Base-by-base conservation (phyloP, 2,797 vertebrate genomes). In the Nannoperca australis region DNA sequence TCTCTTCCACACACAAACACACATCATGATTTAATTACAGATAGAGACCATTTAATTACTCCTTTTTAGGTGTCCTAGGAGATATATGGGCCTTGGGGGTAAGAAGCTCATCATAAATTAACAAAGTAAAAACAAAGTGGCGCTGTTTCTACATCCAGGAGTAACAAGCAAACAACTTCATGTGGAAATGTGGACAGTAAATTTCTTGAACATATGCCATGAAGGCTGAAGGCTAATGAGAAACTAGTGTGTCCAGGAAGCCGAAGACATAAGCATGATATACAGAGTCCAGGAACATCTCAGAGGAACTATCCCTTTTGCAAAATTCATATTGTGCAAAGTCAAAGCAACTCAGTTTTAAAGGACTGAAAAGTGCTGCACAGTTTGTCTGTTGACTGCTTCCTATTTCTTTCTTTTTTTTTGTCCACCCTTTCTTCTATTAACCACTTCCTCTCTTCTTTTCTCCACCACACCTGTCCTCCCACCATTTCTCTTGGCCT, bases 211-310 rank as follows among this genome's bases (percentile, higher is more conserved):
- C 88, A 88, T 87, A 88, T 93, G 91, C 84, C 84, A 76, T 78
- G 86, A 86, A 84, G 67, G 70, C 78, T 68, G 63, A 83, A 70
- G 74, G 76, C 86, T 92, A 88, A 93, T 91, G 93, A 92, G 90
- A 93, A 94, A 93, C 81, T 91, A 85, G 90, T 78, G 90, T 93
- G 89, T 89, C 79, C 87, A 91, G 91, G 91, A 92, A 91, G 83
- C 70, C 87, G 85, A 88, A 82, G 88, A 92, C 84, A 87, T 88
- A 74, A 82, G 69, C 63, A 86, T 92, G 93, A 92, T 90, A 89
- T 88, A 91, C 81, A 83, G 79, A 79, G 82, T 76, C 65, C 71
- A 76, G 82, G 30, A 81, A 72, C 72, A 78, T 90, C 87, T 89
- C 69, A 58, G 61, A 85, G 77, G 69, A 81, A 54, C 86, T 81